Evolutionary conservation across 2,888 invertebrate genomes (phyloP), one percentile per base, ranked within the genome.

Genomic region (Salpingus planirostris): DNA sequence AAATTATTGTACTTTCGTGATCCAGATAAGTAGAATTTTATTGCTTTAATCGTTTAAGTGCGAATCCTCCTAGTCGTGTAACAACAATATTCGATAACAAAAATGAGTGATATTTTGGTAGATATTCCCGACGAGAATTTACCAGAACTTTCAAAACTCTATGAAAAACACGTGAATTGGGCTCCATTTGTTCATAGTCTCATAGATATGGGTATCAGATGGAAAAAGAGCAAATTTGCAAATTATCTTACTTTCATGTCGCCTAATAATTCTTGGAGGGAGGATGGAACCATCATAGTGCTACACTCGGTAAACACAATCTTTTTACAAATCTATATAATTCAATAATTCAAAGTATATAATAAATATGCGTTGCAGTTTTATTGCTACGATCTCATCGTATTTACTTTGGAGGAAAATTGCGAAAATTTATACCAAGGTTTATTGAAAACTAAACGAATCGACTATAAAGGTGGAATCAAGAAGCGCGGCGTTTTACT

Each of bases 401-500:
- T 35, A 8, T 35, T 35, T 13, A 35, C 35, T 12, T 26, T 35
- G 13, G 35, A 35, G 10, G 30, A 30, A 12, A 13, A 31, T 12
- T 18, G 27, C 12, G 13, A 21, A 15, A 30, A 22, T 11, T 14
- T 29, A 24, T 24, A n/a, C n/a, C n/a, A n/a, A n/a, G n/a, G n/a
- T n/a, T n/a, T n/a, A n/a, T n/a, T n/a, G n/a, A n/a, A n/a, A n/a
- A n/a, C n/a, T n/a, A n/a, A n/a, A n/a, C n/a, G n/a, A n/a, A n/a
- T n/a, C n/a, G n/a, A n/a, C n/a, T n/a, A n/a, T n/a, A n/a, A n/a
- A n/a, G n/a, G n/a, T n/a, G n/a, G n/a, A n/a, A n/a, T n/a, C n/a
- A n/a, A n/a, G n/a, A n/a, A n/a, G n/a, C n/a, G n/a, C n/a, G n/a
- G n/a, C n/a, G n/a, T n/a, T n/a, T n/a, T n/a, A n/a, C n/a, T n/a